These are phyloP conservation scores for Rhyacophila brunnea DNA, from an alignment of 1,140 invertebrate genomes.

Conservation along the genomic window DNA sequence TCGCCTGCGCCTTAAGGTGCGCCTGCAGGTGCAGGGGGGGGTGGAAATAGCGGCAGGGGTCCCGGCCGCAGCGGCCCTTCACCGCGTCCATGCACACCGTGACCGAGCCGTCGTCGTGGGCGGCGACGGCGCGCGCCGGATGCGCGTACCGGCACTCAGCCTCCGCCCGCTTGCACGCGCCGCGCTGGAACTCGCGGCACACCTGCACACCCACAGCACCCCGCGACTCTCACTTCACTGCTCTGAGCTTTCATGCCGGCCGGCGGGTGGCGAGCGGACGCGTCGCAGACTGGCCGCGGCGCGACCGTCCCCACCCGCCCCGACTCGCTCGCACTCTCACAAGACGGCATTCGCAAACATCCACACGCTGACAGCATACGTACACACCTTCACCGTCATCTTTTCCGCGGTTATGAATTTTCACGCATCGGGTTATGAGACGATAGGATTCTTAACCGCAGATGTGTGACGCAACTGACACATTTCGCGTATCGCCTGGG, in stretches of 20 bases:
- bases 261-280: not conserved
- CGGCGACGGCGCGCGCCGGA: slow-evolving; percentile 89
- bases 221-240: slow-evolving; percentile 35
- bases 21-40: slow-evolving; percentile 97
- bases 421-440: no score
- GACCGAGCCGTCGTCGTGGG: slow-evolving; percentile 92
- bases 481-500: no score
- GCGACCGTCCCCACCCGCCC: not conserved
- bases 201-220: slow-evolving; percentile 65
- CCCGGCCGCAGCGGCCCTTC: slow-evolving; percentile 93
- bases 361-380: not conserved
- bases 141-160: slow-evolving; percentile 97
- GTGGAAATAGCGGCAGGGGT: slow-evolving; percentile 96
- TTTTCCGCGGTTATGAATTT: not conserved
- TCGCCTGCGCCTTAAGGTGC: slow-evolving; percentile 97
- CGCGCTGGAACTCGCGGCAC: slow-evolving; percentile 97
- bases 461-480: no score
- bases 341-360: slow-evolving; percentile 1
- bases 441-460: no score
- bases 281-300: not conserved
- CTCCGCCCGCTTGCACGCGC: slow-evolving; percentile 93
- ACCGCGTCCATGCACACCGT: slow-evolving; percentile 99
- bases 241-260: slow-evolving; percentile 35
- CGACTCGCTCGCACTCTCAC: not conserved
- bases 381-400: not conserved